Percentiles rank a stretch among this genome's conserved stretches.
Evolutionary conservation across 2,888 invertebrate genomes (phyloP).

Genomic region (Melanargia galathea): DNA sequence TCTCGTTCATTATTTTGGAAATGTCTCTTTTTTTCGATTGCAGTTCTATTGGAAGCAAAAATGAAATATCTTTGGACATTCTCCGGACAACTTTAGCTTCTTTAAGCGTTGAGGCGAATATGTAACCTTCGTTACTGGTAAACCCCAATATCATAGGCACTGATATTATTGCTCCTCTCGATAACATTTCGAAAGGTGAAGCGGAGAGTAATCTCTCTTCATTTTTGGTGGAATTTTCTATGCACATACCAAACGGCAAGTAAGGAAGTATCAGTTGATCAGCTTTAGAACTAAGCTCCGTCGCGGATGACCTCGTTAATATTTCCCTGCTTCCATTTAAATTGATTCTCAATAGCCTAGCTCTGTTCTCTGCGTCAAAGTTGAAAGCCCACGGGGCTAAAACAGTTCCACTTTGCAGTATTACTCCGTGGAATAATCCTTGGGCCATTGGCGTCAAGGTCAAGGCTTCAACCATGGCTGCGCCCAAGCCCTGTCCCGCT

Average conservation of each 20-base stretch:
- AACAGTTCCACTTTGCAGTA: constrained; percentile 69
- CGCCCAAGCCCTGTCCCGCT: constrained; percentile 69
- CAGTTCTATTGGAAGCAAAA: constrained; percentile 65
- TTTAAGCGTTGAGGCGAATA: constrained; percentile 59
- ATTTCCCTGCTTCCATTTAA: constrained; percentile 45
- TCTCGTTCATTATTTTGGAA: constrained; percentile 50
- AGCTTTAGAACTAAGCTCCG: constrained; percentile 52
- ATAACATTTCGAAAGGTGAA: constrained; percentile 57
- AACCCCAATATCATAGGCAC: constrained; percentile 71
- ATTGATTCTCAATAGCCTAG: constrained; percentile 46
- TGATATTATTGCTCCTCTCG: constrained; percentile 46
- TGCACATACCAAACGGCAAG: constrained; percentile 67
- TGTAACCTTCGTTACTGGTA: constrained; percentile 68
- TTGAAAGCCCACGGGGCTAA: constrained; percentile 71
- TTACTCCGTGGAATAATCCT: constrained; percentile 65
- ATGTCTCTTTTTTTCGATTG: constrained; percentile 57
- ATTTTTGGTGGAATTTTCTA: constrained; percentile 57
- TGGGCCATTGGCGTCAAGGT: constrained; percentile 56
- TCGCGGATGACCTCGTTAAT: constrained; percentile 47
- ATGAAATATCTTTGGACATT: constrained; percentile 46
- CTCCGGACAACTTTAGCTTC: constrained; percentile 48
- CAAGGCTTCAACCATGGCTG: constrained; percentile 67
- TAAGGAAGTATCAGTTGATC: constrained; percentile 58
- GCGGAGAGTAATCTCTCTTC: constrained; percentile 62
- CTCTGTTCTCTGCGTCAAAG: constrained; percentile 63